Evolutionary conservation across 2,797 vertebrate genomes (phyloP).

Genomic region (Sphenodon punctatus): DNA sequence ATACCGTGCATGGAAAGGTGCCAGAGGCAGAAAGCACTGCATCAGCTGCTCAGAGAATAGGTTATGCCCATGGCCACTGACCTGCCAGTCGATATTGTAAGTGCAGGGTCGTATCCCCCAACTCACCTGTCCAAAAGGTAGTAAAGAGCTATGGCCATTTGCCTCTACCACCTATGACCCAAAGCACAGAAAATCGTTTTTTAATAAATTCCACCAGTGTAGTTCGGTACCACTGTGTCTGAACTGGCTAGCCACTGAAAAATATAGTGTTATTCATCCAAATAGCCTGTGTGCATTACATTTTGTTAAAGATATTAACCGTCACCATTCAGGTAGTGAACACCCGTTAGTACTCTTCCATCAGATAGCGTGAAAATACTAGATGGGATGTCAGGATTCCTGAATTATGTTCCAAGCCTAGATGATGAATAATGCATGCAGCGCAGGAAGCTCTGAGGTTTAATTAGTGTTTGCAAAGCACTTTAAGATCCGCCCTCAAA

Average conservation of each 20-base stretch:
- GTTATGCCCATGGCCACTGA: no score
- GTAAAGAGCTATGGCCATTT: no score
- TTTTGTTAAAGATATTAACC: neutral
- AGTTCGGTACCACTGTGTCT: no score
- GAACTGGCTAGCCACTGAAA: neutral
- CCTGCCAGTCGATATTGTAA: no score
- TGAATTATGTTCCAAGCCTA: neutral
- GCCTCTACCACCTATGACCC: no score
- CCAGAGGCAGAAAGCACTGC: no score
- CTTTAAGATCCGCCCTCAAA: neutral
- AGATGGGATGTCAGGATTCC: neutral
- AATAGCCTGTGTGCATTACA: neutral
- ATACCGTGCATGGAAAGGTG: no score
- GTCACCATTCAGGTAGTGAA: neutral
- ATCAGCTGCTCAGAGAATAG: no score
- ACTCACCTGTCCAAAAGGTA: no score
- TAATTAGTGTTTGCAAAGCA: neutral
- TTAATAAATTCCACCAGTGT: no score
- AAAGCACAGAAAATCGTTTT: no score
- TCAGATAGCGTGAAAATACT: neutral
- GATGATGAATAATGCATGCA: neutral
- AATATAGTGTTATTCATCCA: neutral
- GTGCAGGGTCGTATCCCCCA: no score
- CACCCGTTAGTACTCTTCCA: accelerated
- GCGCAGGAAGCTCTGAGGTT: neutral